These are phyloP conservation scores for Drosophila ambigua DNA, from an alignment of 1,140 invertebrate species.

Conservation along the genomic window DNA sequence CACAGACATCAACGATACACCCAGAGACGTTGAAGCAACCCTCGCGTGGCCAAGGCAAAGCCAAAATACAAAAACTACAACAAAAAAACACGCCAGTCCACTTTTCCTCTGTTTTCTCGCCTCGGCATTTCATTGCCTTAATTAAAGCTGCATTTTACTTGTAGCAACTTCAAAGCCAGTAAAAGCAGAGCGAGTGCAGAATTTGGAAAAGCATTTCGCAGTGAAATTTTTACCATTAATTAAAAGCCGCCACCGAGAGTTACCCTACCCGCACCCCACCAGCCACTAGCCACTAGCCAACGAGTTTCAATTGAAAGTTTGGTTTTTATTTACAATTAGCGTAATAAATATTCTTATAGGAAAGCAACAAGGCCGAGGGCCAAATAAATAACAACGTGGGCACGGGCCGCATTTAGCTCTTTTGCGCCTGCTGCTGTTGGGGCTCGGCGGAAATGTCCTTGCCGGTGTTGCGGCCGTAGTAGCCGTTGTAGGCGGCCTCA, in stretches of 20 bases:
- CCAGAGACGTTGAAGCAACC: conserved; percentile 15
- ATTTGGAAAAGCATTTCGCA: conserved; percentile 60
- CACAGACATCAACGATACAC: neutral
- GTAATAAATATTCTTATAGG: conserved; percentile 79
- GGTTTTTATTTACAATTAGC: conserved; percentile 71
- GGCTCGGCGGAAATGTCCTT: conserved; percentile 75
- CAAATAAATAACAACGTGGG: conserved; percentile 61
- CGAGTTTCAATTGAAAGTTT: conserved; percentile 44
- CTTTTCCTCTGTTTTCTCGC: conserved; percentile 77
- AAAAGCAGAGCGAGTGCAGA: conserved; percentile 59
- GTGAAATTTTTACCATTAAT: conserved; percentile 75
- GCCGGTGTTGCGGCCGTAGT: conserved; percentile 84
- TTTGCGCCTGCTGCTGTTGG: conserved; percentile 46
- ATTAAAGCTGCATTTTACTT: conserved; percentile 79
- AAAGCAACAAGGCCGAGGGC: conserved; percentile 55
- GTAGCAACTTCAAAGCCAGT: conserved; percentile 57
- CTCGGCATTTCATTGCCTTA: conserved; percentile 74
- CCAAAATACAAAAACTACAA: neutral
- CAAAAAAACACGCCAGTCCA: conserved; percentile 69
- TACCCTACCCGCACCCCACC: neutral
- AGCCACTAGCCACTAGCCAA: neutral
- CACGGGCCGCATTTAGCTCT: conserved; percentile 42
- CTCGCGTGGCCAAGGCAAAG: conserved; percentile 58
- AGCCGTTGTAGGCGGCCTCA: conserved; percentile 88
- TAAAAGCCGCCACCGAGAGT: conserved; percentile 27